Conservation (phyloP, 35 echinoderm and acorn worm genomes). For the Stichopus chloronotus region DNA sequence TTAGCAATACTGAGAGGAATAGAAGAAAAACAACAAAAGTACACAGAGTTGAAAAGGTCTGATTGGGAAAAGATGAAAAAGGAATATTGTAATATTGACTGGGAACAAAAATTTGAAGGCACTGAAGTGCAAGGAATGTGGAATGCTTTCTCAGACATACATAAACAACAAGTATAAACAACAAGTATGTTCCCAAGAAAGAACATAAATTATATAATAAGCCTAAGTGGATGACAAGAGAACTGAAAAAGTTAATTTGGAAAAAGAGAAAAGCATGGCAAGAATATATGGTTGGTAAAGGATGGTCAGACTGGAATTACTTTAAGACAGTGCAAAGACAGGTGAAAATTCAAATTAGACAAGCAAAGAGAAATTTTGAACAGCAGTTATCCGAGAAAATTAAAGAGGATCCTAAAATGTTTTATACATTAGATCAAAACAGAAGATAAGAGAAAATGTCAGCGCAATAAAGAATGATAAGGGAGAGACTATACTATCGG, state of each 20-base stretch:
- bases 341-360: neutral
- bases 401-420: conserved; percentile 44
- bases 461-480: conserved; percentile 36
- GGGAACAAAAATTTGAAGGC: neutral
- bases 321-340: conserved; percentile 32
- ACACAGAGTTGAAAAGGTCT: conserved; percentile 38
- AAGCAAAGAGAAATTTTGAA: conserved; percentile 55
- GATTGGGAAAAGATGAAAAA: no score
- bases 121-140: conserved; percentile 34
- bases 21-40: neutral
- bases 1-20: neutral
- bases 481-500: conserved; percentile 6
- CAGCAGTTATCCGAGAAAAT: conserved; percentile 22
- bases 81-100: conserved; percentile 8
- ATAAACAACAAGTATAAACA: conserved; percentile 2
- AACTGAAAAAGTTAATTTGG: conserved; percentile 13
- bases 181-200: conserved; percentile 27
- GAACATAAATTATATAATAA: conserved; percentile 7
- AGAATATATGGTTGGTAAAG: neutral
- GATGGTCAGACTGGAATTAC: conserved; percentile 22
- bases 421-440: conserved; percentile 45
- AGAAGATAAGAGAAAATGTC: conserved; percentile 44
- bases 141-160: neutral
- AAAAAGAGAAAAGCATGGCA: conserved; percentile 57
- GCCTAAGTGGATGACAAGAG: conserved; percentile 56